Evolutionary conservation across 2,797 vertebrate genomes (phyloP).

Genomic region (Pseudochromis fuscus): DNA sequence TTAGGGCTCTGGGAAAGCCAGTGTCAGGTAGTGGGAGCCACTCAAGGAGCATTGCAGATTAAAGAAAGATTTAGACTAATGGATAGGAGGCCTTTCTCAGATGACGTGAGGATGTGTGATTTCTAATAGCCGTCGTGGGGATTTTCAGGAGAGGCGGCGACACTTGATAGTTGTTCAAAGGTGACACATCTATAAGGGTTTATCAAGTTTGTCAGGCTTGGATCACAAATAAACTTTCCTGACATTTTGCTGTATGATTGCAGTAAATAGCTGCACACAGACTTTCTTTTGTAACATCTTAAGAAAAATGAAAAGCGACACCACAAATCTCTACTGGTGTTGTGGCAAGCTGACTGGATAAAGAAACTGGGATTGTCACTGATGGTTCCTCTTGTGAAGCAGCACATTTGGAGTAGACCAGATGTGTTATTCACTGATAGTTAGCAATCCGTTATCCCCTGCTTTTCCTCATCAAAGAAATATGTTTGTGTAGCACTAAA

Average conservation of each 20-base stretch:
- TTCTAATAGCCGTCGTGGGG: conserved; percentile 44
- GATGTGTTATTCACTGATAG: conserved; percentile 24
- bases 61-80: conserved; percentile 63
- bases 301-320: conserved; percentile 3
- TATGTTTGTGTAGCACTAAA: conserved; percentile 16
- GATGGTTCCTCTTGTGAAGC: conserved; percentile 15
- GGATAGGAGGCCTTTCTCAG: conserved; percentile 64
- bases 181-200: conserved; percentile 37
- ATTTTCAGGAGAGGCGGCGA: conserved; percentile 38
- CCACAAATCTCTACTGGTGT: neutral
- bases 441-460: conserved; percentile 13
- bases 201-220: conserved; percentile 37
- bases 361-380: conserved; percentile 21
- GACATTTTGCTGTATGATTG: conserved; percentile 31
- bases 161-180: conserved; percentile 53
- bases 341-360: conserved; percentile 4
- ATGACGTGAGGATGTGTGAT: conserved; percentile 54
- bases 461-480: conserved; percentile 23
- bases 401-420: conserved; percentile 11
- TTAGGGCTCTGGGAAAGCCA: conserved; percentile 64
- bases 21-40: conserved; percentile 72
- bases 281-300: neutral
- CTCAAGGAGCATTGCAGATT: conserved; percentile 63
- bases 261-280: conserved; percentile 3
- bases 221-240: conserved; percentile 30